Conservation (phyloP, 2,888 invertebrate genomes). For the Eristalis tenax region DNA sequence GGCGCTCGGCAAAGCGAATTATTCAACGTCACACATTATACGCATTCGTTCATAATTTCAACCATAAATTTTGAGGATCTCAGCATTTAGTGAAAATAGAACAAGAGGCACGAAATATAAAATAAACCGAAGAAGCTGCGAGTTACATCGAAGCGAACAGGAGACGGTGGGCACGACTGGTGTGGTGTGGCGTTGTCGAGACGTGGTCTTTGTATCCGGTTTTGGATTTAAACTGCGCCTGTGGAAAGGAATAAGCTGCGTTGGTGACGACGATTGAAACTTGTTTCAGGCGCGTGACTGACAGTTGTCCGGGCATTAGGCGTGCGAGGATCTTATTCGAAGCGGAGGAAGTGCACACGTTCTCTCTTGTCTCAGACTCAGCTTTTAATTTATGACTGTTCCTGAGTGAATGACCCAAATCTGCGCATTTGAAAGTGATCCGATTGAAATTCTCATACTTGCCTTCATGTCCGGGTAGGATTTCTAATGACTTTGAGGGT, state of each 20-base stretch:
- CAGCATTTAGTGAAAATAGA: not conserved
- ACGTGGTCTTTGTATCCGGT: not conserved
- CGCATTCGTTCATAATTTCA: not conserved
- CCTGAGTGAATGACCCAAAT: no score
- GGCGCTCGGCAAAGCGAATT: not conserved
- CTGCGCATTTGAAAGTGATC: no score
- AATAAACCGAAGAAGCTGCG: no score
- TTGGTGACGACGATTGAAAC: not conserved
- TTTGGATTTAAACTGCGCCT: not conserved
- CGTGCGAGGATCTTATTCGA: not conserved
- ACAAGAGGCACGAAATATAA: no score
- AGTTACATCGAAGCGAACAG: no score
- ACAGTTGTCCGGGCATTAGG: not conserved
- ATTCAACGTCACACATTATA: not conserved
- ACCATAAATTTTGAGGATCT: not conserved
- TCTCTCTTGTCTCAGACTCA: no score
- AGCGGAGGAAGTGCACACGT: no score
- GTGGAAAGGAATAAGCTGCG: not conserved
- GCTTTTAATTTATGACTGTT: no score
- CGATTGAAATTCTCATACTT: no score
- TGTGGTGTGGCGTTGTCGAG: not conserved
- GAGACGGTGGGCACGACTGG: not conserved
- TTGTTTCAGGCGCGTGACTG: not conserved
- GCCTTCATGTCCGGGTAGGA: not conserved
- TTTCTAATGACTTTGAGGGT: not conserved